These are phyloP conservation scores for Desoria tigrina DNA, from an alignment of 2,888 invertebrate genomes.

Conservation along the genomic window DNA sequence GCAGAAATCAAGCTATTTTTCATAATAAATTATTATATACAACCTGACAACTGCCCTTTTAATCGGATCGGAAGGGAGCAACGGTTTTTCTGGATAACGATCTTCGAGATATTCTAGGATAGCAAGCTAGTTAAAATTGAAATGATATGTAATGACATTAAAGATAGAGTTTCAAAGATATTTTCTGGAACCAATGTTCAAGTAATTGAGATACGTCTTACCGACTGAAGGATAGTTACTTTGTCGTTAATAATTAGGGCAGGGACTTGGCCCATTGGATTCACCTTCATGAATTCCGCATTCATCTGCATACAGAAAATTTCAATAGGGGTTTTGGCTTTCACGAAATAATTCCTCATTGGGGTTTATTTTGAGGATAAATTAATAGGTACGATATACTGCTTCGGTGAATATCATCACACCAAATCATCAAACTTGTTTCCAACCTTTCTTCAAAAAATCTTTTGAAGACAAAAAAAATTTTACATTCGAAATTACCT, in stretches of 20 bases:
- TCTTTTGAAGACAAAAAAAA: too few species aligned
- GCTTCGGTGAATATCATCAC: too few species aligned
- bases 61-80: conserved; percentile 85
- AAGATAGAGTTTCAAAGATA: too few species aligned
- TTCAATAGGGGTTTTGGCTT: too few species aligned
- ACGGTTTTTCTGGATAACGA: conserved; percentile 77
- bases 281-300: conserved; percentile 76
- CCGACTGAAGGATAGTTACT: conserved; percentile 64
- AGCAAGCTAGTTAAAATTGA: conserved; percentile 62
- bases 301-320: conserved; percentile 23
- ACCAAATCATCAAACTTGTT: not conserved
- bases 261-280: conserved; percentile 95
- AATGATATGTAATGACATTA: too few species aligned
- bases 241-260: conserved; percentile 73
- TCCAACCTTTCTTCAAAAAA: not conserved
- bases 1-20: not conserved
- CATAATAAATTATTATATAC: not conserved
- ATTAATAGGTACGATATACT: too few species aligned
- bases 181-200: conserved; percentile 22
- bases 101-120: conserved; percentile 97
- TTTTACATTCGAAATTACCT: conserved; percentile 64
- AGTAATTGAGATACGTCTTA: conserved; percentile 58
- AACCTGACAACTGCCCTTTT: conserved; percentile 77
- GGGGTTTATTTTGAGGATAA: too few species aligned
- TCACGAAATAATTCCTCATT: conserved; percentile 3